Evolutionary conservation across 2,797 vertebrate genomes (phyloP), one percentile per base, ranked within the genome.

Genomic region (Dipus sagitta): DNA sequence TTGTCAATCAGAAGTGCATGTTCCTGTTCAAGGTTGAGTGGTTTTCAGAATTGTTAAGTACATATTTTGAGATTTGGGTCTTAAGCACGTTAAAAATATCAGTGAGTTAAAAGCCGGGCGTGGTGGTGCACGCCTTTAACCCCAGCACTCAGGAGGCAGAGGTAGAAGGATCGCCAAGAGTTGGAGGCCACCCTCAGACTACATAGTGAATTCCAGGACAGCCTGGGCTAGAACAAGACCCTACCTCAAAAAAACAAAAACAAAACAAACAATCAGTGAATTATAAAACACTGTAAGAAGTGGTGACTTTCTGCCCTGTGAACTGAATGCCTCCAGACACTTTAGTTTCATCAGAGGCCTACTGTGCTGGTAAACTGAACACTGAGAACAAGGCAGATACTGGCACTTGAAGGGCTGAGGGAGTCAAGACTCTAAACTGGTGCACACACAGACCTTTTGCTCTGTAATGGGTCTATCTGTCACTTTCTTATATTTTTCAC

Each of bases 41-140:
- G 68, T 86, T 87, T 47, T 77, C 62, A 80, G 80, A 87, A 80
- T n/a, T 28, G 9, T 67, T 68, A 71, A 79, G 80, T 60, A 75
- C 80, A 42, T 84, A 32, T 34, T 86, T 20, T 67, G 75, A 78
- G 71, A 78, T 76, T 88, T 72, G 34, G 65, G 85, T 78, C 71
- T 90, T 10, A 79, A 79, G 38, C 34, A 24, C 0, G 0, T 70
- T 91, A 62, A 88, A 70, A 83, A 77, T 14, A 65, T 52, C 26
- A 62, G n/a, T 86, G 80, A 85, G 81, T 21, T 83, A 90, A 38
- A 38, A 38, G 38, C 38, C 38, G 6, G 38, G 38, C n/a, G n/a
- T n/a, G n/a, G n/a, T n/a, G n/a, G n/a, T n/a, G n/a, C n/a, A n/a
- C n/a, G n/a, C n/a, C n/a, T n/a, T n/a, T n/a, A n/a, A n/a, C n/a